Percentiles rank a stretch among this genome's conserved stretches.
Evolutionary conservation across 1,140 invertebrate genomes (phyloP).

Genomic region (Gonatopus flavifemur): DNA sequence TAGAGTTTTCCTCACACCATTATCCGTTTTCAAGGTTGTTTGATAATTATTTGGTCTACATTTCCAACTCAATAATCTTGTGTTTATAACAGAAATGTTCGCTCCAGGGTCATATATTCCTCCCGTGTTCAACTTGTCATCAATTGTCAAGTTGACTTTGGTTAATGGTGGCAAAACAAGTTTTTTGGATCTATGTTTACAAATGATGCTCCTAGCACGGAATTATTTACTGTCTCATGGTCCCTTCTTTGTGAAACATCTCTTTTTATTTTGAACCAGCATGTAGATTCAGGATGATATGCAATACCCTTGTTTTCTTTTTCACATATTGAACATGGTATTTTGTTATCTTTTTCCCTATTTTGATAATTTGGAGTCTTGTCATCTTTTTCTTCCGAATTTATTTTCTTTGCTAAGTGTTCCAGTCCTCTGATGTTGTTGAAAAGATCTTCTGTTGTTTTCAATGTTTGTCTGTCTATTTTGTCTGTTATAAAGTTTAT

Average conservation of each 20-base stretch:
- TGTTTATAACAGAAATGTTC: slow-evolving; percentile 11
- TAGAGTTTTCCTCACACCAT: slow-evolving; percentile 5
- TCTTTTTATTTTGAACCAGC: slow-evolving; percentile 17
- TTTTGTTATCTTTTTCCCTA: neutral
- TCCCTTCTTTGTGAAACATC: neutral
- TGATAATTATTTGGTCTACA: neutral
- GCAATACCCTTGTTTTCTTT: neutral
- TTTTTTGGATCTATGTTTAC: slow-evolving; percentile 13
- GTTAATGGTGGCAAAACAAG: slow-evolving; percentile 12
- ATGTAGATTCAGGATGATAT: slow-evolving; percentile 11
- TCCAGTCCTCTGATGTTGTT: neutral
- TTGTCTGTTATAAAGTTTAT: too few relatives aligned
- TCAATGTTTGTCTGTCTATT: too few relatives aligned
- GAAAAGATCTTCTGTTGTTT: too few relatives aligned
- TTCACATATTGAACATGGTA: neutral
- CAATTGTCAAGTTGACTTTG: slow-evolving; percentile 2
- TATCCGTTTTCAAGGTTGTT: neutral
- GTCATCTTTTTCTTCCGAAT: neutral
- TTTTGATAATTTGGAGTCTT: neutral
- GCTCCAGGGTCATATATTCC: slow-evolving; percentile 9
- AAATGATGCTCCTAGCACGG: neutral
- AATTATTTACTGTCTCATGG: neutral
- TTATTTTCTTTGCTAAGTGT: neutral
- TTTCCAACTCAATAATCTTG: slow-evolving; percentile 7
- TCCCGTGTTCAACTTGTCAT: neutral